These are phyloP conservation scores for Mimachlamys varia DNA, from an alignment of 2,888 invertebrate species.

Conservation along the genomic window DNA sequence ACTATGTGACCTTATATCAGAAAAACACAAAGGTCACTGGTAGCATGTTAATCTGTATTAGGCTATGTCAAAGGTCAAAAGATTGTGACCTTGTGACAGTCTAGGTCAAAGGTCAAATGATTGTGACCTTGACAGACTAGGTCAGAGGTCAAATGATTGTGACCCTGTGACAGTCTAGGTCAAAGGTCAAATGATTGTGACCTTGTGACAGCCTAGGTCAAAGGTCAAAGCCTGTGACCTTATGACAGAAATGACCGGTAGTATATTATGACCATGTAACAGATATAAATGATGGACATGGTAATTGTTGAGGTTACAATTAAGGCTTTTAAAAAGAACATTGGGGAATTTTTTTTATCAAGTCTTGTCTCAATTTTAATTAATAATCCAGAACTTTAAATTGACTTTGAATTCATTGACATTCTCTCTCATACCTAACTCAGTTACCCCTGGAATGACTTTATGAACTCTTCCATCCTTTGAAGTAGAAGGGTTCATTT, in stretches of 20 bases:
- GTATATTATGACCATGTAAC: too few species aligned
- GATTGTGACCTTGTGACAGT: not conserved
- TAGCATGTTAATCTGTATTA: not conserved
- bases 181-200: not conserved
- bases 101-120: not conserved
- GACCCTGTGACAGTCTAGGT: not conserved
- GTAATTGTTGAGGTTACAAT: too few species aligned
- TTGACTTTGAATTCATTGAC: not conserved
- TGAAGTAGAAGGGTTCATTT: too few species aligned
- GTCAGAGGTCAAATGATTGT: not conserved
- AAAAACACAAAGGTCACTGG: not conserved
- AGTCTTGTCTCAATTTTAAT: too few species aligned
- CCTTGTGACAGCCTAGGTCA: too few species aligned
- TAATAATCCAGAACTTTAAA: not conserved
- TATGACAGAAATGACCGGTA: not conserved
- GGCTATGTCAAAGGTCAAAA: not conserved
- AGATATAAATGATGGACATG: too few species aligned
- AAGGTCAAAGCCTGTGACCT: not conserved
- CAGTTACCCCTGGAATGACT: too few species aligned
- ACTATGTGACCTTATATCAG: not conserved
- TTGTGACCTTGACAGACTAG: too few species aligned
- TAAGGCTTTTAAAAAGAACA: too few species aligned
- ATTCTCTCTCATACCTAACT: not conserved
- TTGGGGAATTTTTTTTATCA: too few species aligned
- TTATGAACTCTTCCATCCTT: too few species aligned